Evolutionary conservation across 1,140 invertebrate genomes (phyloP).

Genomic region (Laupala kohalensis): DNA sequence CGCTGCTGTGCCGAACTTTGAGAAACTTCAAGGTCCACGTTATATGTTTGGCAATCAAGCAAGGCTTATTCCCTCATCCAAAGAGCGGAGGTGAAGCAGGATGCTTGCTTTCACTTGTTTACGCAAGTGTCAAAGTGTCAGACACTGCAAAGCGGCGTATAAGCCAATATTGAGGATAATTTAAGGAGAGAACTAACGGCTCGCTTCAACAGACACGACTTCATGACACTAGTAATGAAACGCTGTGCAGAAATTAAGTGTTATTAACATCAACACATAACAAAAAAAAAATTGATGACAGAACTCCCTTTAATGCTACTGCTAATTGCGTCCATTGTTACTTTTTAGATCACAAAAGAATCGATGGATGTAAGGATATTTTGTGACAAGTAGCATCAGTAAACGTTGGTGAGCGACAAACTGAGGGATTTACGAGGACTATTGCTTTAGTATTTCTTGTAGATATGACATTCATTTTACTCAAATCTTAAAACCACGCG

Average conservation of each 20-base stretch:
- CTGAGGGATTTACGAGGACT: no score
- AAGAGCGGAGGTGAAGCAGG: background rate
- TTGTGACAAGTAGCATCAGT: no score
- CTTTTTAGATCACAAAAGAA: no score
- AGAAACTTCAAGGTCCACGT: background rate
- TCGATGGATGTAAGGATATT: no score
- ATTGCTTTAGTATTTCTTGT: no score
- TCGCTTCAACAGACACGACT: background rate
- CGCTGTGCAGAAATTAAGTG: background rate
- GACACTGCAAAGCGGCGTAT: background rate
- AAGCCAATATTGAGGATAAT: background rate
- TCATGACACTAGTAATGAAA: background rate
- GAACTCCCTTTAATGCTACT: no score
- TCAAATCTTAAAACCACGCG: no score
- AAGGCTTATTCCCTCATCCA: background rate
- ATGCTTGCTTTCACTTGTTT: background rate
- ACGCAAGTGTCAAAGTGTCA: background rate
- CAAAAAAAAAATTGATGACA: no score
- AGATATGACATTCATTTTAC: no score
- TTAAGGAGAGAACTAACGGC: background rate
- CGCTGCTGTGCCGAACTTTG: no score
- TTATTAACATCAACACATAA: background rate
- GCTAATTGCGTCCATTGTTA: no score
- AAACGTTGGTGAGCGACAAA: no score
- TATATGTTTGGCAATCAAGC: background rate